phyloP scores from a whole-genome alignment of 1,140 invertebrate species.

The Cydia pomonella region DNA sequence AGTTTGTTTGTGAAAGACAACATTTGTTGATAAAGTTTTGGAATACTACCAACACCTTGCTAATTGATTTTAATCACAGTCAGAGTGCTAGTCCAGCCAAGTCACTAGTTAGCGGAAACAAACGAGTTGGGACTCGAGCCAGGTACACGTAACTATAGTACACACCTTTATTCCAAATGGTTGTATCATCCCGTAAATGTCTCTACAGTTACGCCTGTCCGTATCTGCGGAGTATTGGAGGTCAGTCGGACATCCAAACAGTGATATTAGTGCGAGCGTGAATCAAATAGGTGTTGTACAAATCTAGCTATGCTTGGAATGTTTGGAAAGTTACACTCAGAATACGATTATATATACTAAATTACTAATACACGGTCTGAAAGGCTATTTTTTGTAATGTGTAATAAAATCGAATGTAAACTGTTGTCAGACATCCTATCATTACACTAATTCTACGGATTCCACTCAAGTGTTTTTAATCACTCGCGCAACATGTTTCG shows the following conservation, averaged over 20 bases:
- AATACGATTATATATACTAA: not conserved
- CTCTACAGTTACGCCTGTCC: not conserved
- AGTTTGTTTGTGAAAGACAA: too few relatives aligned
- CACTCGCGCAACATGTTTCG: too few relatives aligned
- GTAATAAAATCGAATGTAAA: too few relatives aligned
- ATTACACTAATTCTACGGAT: too few relatives aligned
- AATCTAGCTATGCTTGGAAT: not conserved
- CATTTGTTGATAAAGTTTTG: conserved; percentile 27
- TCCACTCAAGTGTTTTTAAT: too few relatives aligned
- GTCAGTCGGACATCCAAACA: conserved; percentile 9
- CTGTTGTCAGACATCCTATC: too few relatives aligned
- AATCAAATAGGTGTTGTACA: not conserved
- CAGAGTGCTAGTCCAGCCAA: conserved; percentile 9
- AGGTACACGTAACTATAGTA: conserved; percentile 11
- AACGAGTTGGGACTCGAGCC: conserved; percentile 8
- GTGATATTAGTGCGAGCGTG: conserved; percentile 1
- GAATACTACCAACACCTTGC: conserved; percentile 28
- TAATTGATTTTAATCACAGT: conserved; percentile 31
- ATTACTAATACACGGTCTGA: too few relatives aligned
- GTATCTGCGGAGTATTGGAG: not conserved
- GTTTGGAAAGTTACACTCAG: not conserved
- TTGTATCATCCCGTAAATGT: not conserved
- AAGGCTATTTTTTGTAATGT: too few relatives aligned
- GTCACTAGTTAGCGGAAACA: conserved; percentile 24
- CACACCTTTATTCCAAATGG: not conserved